Conservation (phyloP, 2,888 invertebrate species). For the Campaea margaritaria region DNA sequence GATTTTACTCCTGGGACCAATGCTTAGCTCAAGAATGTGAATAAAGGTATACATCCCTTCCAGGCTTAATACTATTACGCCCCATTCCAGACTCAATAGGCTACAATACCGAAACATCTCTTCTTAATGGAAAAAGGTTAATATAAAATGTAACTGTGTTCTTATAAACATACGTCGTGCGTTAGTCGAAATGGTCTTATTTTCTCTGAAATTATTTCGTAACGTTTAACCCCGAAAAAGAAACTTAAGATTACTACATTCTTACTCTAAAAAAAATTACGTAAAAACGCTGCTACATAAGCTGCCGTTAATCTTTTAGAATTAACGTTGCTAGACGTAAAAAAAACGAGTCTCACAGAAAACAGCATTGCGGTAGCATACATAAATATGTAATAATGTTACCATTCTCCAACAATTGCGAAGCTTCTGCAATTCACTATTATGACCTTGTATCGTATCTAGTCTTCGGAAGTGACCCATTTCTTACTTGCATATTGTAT, state of each 20-base stretch:
- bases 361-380: conserved; percentile 26
- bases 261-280: no score
- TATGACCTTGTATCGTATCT: conserved; percentile 40
- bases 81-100: conserved; percentile 17
- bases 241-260: no score
- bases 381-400: conserved; percentile 21
- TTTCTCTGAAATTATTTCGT: not conserved
- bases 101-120: conserved; percentile 12
- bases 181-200: conserved; percentile 2
- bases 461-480: conserved; percentile 40
- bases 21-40: conserved; percentile 13
- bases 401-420: conserved; percentile 21
- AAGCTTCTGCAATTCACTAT: conserved; percentile 29
- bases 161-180: conserved; percentile 2
- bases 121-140: conserved; percentile 18
- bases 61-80: conserved; percentile 24
- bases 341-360: conserved; percentile 9
- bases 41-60: conserved; percentile 16
- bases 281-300: no score
- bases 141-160: conserved; percentile 10
- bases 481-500: conserved; percentile 40
- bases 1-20: conserved; percentile 22
- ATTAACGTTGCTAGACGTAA: conserved; percentile 1
- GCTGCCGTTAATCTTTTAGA: conserved; percentile 5
- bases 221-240: not conserved